phyloP scores from a whole-genome alignment of 64 coral and sea anemone species.

The Astreopora myriophthalma region DNA sequence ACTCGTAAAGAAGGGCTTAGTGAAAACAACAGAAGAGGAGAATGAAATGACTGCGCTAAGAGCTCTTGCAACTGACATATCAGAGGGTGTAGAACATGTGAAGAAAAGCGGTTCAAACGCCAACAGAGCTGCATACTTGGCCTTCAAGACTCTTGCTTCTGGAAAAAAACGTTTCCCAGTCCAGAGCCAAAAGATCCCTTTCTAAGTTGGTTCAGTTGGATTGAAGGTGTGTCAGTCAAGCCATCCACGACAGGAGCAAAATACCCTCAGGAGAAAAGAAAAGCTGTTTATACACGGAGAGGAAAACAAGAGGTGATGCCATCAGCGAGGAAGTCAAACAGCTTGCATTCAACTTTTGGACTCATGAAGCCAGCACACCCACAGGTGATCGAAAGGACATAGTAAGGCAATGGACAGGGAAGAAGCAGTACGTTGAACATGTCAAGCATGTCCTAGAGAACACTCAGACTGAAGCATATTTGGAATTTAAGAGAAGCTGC shows the following conservation, averaged over 20 bases:
- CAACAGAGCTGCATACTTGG: background rate
- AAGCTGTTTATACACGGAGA: constrained; percentile 3
- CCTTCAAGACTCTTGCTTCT: constrained; percentile 12
- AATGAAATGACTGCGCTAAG: background rate
- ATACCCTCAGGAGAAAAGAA: background rate
- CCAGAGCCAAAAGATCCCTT: background rate
- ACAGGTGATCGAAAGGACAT: constrained; percentile 25
- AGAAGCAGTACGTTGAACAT: constrained; percentile 9
- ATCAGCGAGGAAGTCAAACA: background rate
- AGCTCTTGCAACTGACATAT: background rate
- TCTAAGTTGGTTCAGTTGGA: constrained; percentile 2
- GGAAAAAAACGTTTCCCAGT: constrained; percentile 13
- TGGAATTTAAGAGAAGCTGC: background rate
- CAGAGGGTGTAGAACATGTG: background rate
- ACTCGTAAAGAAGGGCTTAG: background rate
- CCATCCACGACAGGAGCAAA: background rate
- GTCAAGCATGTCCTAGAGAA: constrained; percentile 16
- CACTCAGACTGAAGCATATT: constrained; percentile 19
- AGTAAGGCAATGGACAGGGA: background rate
- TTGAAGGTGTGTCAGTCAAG: background rate
- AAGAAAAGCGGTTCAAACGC: background rate
- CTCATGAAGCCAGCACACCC: background rate
- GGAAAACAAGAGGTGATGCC: background rate
- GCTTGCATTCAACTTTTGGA: background rate
- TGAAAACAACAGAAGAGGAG: constrained; percentile 34